A percentile compares a stretch with the other conserved stretches of the same genome.
Conservation (phyloP, 2,888 invertebrate genomes). For the Odontomyia ornata region DNA sequence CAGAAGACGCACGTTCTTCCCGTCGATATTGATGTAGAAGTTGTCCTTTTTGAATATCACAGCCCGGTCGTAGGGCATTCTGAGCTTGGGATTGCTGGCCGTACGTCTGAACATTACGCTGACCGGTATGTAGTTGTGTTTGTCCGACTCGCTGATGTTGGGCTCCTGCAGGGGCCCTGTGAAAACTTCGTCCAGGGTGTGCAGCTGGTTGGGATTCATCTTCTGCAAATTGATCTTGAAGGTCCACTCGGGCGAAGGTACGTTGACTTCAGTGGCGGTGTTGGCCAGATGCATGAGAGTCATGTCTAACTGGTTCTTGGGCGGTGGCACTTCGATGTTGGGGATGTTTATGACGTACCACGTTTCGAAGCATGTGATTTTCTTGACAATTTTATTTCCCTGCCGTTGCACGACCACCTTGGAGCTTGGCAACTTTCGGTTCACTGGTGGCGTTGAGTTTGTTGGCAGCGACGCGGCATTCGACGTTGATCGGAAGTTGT, state of each 20-base stretch:
- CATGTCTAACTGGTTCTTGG: conserved; percentile 55
- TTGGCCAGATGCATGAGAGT: conserved; percentile 61
- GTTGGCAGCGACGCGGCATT: neutral
- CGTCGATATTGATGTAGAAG: conserved; percentile 63
- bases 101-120: conserved; percentile 62
- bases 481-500: conserved; percentile 11
- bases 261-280: conserved; percentile 55
- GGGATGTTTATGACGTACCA: conserved; percentile 63
- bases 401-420: conserved; percentile 60
- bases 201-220: conserved; percentile 54
- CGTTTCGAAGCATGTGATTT: conserved; percentile 64
- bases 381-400: conserved; percentile 61
- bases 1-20: conserved; percentile 62
- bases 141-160: conserved; percentile 60
- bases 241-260: conserved; percentile 60
- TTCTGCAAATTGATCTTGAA: conserved; percentile 62
- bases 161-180: conserved; percentile 60
- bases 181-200: conserved; percentile 56
- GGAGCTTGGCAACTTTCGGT: conserved; percentile 56
- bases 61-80: conserved; percentile 63
- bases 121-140: conserved; percentile 61
- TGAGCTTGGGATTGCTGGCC: conserved; percentile 56
- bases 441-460: neutral
- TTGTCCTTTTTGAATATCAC: conserved; percentile 63
- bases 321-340: conserved; percentile 45